These are phyloP conservation scores for Leucoraja ocellata DNA, from an alignment of 2,797 vertebrate species.

Conservation along the genomic window DNA sequence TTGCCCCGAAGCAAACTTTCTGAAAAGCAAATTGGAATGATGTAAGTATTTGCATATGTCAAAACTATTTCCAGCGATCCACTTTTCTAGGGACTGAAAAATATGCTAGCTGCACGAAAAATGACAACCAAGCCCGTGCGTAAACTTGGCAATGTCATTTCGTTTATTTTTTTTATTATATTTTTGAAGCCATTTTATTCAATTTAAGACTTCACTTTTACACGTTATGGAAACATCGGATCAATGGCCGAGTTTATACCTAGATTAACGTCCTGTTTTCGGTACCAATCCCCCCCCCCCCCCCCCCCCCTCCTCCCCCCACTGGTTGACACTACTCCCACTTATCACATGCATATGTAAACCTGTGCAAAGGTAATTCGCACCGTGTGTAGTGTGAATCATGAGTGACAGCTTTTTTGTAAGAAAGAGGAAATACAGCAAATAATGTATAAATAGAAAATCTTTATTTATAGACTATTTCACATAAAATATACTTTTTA, in stretches of 20 bases:
- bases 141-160: background rate
- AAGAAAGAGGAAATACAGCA: background rate
- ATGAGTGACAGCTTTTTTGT: background rate
- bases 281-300: no score
- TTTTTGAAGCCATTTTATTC: background rate
- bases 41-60: conserved; percentile 19
- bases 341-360: no score
- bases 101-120: background rate
- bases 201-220: no score
- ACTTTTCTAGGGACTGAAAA: background rate
- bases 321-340: background rate
- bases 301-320: no score
- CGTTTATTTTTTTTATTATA: background rate
- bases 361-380: background rate
- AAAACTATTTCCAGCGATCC: background rate
- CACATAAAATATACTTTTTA: conserved; percentile 79
- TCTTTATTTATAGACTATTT: conserved; percentile 73
- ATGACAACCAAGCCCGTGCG: background rate
- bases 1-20: background rate
- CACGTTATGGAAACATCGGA: no score
- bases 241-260: background rate
- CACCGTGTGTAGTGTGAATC: background rate
- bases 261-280: background rate
- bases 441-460: conserved; percentile 68
- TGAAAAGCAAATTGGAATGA: conserved; percentile 18